These are phyloP conservation scores for Anhinga rufa DNA, from an alignment of 2,113 vertebrate species.

Conservation along the genomic window DNA sequence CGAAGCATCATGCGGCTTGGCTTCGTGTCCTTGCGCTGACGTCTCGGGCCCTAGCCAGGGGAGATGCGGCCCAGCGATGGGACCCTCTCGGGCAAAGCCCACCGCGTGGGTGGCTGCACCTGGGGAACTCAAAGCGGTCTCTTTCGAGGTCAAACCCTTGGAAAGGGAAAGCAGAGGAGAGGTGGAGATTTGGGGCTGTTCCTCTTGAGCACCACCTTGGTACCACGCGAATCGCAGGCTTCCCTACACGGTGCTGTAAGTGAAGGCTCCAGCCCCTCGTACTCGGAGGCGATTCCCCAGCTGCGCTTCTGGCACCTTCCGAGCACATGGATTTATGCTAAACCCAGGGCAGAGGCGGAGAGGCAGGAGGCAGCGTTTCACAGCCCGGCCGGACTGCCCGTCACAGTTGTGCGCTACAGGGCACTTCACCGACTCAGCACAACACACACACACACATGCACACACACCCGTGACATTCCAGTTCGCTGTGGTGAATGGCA, in stretches of 20 bases:
- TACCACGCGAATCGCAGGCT: neutral
- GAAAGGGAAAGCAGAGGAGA: neutral
- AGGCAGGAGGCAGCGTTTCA: neutral
- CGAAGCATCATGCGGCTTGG: accelerated
- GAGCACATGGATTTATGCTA: accelerated
- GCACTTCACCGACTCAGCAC: neutral
- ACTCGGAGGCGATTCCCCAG: neutral
- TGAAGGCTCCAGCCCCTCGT: neutral
- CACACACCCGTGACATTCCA: accelerated
- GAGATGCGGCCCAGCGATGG: neutral
- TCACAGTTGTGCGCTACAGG: neutral
- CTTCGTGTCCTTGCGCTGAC: accelerated
- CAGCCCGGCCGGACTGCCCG: accelerated
- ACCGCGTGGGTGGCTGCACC: neutral
- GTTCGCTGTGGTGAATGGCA: neutral
- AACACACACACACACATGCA: no score
- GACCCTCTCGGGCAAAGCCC: neutral
- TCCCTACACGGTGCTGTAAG: neutral
- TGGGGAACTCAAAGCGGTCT: neutral
- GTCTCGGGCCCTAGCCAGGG: accelerated
- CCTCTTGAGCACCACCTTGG: neutral
- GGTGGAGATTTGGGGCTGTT: neutral
- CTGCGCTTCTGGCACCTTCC: neutral
- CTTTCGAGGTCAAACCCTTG: neutral
- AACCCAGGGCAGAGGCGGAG: neutral